Base-by-base conservation (phyloP, 2,113 vertebrate species). In the Cephalopholis sonnerati region DNA sequence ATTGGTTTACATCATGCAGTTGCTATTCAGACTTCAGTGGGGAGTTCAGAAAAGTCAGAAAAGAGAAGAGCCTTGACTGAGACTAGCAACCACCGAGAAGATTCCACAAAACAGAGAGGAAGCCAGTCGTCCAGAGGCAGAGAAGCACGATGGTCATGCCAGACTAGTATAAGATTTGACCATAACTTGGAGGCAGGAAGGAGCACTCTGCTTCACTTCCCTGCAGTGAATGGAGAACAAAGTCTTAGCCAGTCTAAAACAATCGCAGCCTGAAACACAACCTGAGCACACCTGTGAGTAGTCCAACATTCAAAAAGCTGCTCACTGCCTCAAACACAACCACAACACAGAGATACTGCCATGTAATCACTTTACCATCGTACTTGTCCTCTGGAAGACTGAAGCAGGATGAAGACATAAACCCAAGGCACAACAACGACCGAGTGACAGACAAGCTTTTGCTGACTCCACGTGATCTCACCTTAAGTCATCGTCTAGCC, bases 401-500 rank as follows among this genome's bases (percentile, higher is more conserved):
- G n/a, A 16, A 66, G n/a, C 1, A 36, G 39, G 58, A 75, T 18
- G 46, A 57, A 59, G n/a, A 50, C 58, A 58, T 11, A 36, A 76
- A 78, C 22, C 61, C 76, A 54, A 84, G 82, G 54, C 76, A 79
- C 68, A 68, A 83, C 53, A 87, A 62, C 50, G 12, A 83, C 65
- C 73, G 10, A 55, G 53, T 48, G 81, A 83, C 81, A 80, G 64
- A 55, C n/a, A 61, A 77, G 67, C 62, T 46, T 80, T 54, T 57
- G 58, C 79, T 76, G 68, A 65, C 65, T 85, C 70, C 83, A 88
- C 64, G 80, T 92, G 91, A 90, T 51, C 84, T 91, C 85, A 84
- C 83, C 73, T 83, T 69, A 57, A 89, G 91, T 94, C 91, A 93
- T 71, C 74, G 92, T 94, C 92, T 92, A 83, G 91, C 87, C 88